phyloP scores from a whole-genome alignment of 92 coral and sea anemone genomes.

The Palythoa caribaeorum region DNA sequence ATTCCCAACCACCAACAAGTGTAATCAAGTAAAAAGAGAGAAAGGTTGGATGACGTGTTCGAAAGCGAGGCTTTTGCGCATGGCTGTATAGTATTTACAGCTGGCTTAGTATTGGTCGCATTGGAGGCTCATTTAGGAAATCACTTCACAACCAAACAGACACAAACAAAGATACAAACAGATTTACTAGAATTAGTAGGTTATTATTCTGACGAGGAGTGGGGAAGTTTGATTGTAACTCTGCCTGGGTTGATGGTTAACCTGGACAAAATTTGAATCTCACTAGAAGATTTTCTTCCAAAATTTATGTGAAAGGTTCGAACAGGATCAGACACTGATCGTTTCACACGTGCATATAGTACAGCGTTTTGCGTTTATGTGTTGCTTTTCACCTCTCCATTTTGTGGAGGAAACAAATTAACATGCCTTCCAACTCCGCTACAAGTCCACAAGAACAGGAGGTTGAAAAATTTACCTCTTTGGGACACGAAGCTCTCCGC shows the following conservation, averaged over 20 bases:
- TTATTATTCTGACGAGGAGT: not conserved
- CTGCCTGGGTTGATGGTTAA: not conserved
- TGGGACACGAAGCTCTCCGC: slow-evolving; percentile 85
- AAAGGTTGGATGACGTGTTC: slow-evolving; percentile 79
- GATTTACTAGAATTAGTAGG: not conserved
- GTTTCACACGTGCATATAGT: not conserved
- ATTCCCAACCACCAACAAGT: not conserved
- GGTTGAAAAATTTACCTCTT: slow-evolving; percentile 81
- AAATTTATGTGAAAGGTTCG: not conserved
- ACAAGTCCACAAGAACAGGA: slow-evolving; percentile 46
- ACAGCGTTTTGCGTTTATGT: not conserved
- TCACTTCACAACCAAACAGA: slow-evolving; percentile 5
- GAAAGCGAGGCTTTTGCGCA: slow-evolving; percentile 80
- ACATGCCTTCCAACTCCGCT: slow-evolving; percentile 12
- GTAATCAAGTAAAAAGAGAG: slow-evolving; percentile 54
- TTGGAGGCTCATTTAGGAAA: not conserved
- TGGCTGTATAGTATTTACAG: slow-evolving; percentile 46
- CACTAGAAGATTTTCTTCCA: not conserved
- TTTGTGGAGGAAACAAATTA: not conserved
- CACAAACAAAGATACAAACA: slow-evolving; percentile 26
- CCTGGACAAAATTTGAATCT: not conserved
- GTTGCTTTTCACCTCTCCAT: not conserved
- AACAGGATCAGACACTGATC: not conserved
- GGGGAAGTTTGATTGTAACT: not conserved
- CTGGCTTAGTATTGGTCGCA: slow-evolving; percentile 35